Conservation (phyloP, 2,113 vertebrate genomes). For the Holacanthus passer region DNA sequence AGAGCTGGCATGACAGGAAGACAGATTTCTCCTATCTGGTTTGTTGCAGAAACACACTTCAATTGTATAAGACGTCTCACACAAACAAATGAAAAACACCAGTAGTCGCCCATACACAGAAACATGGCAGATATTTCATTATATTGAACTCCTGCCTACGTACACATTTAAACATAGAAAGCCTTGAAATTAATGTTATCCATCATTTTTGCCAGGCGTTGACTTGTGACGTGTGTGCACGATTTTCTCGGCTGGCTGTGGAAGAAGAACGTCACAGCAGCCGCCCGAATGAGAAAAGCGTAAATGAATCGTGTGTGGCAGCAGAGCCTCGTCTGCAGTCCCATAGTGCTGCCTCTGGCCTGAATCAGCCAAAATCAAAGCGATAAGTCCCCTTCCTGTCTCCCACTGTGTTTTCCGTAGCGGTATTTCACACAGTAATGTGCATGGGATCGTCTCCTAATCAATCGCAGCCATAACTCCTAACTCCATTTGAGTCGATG, state of each 20-base stretch:
- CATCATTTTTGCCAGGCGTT: slow-evolving; percentile 3
- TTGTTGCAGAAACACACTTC: neutral
- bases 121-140: neutral
- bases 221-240: neutral
- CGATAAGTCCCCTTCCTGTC: slow-evolving; percentile 56
- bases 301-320: slow-evolving; percentile 24
- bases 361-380: slow-evolving; percentile 66
- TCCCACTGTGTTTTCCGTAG: slow-evolving; percentile 8
- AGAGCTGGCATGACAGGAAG: slow-evolving; percentile 33
- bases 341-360: slow-evolving; percentile 49
- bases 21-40: slow-evolving; percentile 30
- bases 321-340: slow-evolving; percentile 11
- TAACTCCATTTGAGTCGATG: neutral
- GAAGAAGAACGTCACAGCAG: slow-evolving; percentile 10
- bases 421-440: slow-evolving; percentile 30
- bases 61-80: neutral
- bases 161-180: neutral
- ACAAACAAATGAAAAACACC: neutral
- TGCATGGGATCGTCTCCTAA: slow-evolving; percentile 24
- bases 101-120: neutral
- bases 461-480: slow-evolving; percentile 4
- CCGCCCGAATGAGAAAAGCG: slow-evolving; percentile 14
- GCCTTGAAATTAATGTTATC: neutral
- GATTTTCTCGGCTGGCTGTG: neutral
- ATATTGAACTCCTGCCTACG: neutral